These are phyloP conservation scores for Rotaria magnacalcarata DNA, from an alignment of 2,888 invertebrate genomes.

Conservation along the genomic window DNA sequence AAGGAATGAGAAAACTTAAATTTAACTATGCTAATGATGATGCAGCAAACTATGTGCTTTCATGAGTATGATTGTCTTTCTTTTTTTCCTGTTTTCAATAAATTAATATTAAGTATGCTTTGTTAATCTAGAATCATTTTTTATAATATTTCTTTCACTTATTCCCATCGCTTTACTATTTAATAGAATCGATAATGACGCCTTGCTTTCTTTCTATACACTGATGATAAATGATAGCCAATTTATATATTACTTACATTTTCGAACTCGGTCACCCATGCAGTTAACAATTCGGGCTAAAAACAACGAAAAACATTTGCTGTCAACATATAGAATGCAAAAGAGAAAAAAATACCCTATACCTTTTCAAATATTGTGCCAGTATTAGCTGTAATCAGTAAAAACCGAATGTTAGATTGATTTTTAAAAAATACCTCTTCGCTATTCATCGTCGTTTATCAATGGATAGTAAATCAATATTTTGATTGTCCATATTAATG, in stretches of 20 bases:
- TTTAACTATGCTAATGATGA: neutral
- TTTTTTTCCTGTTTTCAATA: neutral
- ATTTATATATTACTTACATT: neutral
- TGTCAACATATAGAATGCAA: neutral
- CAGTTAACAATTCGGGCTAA: slow-evolving; percentile 24
- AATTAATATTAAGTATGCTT: neutral
- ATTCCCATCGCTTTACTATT: neutral
- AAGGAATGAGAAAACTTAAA: neutral
- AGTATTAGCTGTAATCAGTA: slow-evolving; percentile 20
- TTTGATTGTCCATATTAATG: neutral
- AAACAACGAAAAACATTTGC: neutral
- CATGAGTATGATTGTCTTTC: neutral
- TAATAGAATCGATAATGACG: neutral
- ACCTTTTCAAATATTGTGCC: slow-evolving; percentile 33
- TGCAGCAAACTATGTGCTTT: neutral
- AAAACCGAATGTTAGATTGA: neutral
- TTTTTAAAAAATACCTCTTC: neutral
- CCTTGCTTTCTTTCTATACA: neutral
- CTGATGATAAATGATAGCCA: neutral
- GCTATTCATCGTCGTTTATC: neutral
- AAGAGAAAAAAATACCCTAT: too few species aligned
- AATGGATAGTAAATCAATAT: neutral
- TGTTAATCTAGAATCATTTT: neutral
- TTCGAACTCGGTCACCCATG: slow-evolving; percentile 17
- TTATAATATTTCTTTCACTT: neutral